Evolutionary conservation across 2,888 invertebrate species (phyloP).

Genomic region (Macrostomum cliftonense): DNA sequence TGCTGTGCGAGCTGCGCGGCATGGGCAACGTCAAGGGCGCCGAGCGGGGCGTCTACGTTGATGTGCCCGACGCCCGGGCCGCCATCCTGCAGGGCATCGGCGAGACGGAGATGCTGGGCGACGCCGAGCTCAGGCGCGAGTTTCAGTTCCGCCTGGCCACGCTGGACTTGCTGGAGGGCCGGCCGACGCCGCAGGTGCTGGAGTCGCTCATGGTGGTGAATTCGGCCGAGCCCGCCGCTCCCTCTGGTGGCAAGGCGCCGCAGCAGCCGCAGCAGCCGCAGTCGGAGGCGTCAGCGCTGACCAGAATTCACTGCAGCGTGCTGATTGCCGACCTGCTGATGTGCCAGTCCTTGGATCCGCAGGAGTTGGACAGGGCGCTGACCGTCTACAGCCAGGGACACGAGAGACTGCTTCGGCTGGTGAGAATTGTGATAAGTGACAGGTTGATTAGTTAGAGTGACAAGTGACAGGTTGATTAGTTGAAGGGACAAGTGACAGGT

Average conservation of each 20-base stretch:
- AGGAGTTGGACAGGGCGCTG: not conserved
- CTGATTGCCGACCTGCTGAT: not conserved
- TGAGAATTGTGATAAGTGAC: not conserved
- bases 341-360: not conserved
- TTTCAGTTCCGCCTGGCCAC: slow-evolving; percentile 24
- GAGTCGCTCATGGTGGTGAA: slow-evolving; percentile 15
- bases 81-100: slow-evolving; percentile 31
- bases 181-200: slow-evolving; percentile 22
- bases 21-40: slow-evolving; percentile 29
- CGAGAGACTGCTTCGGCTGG: not conserved
- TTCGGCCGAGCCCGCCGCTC: not conserved
- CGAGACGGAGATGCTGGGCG: slow-evolving; percentile 30
- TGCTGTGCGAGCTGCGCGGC: slow-evolving; percentile 26
- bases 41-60: slow-evolving; percentile 24
- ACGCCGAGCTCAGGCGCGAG: slow-evolving; percentile 30
- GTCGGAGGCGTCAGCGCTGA: not conserved
- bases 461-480: no score
- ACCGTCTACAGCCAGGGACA: not conserved
- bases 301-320: not conserved
- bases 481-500: no score
- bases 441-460: no score
- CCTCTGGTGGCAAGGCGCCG: not conserved
- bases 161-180: slow-evolving; percentile 29
- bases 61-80: slow-evolving; percentile 29
- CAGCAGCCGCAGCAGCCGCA: not conserved